These are phyloP conservation scores for Hoplostethus mediterraneus DNA, from an alignment of 2,797 vertebrate genomes.

Conservation along the genomic window DNA sequence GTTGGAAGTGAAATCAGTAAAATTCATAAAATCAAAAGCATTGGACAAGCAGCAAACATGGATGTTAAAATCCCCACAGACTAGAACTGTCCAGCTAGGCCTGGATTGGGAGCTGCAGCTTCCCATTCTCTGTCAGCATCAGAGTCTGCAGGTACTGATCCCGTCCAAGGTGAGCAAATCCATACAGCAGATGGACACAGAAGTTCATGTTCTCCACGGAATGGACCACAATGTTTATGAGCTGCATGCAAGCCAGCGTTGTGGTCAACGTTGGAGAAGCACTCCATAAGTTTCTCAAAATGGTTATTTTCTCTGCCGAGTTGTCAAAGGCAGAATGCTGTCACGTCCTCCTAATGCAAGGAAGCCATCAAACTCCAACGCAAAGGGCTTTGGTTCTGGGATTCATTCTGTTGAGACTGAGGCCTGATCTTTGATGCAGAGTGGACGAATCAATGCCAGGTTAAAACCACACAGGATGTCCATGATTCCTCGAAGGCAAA, in stretches of 20 bases:
- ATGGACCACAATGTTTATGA: not conserved
- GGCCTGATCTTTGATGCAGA: too few species aligned
- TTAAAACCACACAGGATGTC: too few species aligned
- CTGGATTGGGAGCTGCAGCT: slow-evolving; percentile 1
- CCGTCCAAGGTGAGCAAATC: too few species aligned
- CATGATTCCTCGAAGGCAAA: not conserved
- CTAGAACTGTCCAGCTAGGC: too few species aligned
- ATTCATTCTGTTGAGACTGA: not conserved
- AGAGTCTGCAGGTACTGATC: too few species aligned
- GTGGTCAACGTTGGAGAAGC: not conserved
- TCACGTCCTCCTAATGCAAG: slow-evolving; percentile 28
- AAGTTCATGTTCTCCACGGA: not conserved
- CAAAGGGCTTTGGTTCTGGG: slow-evolving; percentile 56
- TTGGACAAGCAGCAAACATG: too few species aligned
- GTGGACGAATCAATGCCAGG: too few species aligned
- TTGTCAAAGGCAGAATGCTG: slow-evolving; percentile 27
- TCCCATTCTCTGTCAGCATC: not conserved
- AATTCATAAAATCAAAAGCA: too few species aligned
- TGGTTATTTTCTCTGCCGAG: not conserved
- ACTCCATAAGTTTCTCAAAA: not conserved
- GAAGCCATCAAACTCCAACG: slow-evolving; percentile 49
- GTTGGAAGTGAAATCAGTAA: too few species aligned
- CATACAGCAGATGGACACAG: too few species aligned
- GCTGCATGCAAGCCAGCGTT: too few species aligned
- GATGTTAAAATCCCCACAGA: too few species aligned